These are phyloP conservation scores for Drosophila ustulata DNA, from an alignment of 2,888 invertebrate genomes.

Conservation along the genomic window DNA sequence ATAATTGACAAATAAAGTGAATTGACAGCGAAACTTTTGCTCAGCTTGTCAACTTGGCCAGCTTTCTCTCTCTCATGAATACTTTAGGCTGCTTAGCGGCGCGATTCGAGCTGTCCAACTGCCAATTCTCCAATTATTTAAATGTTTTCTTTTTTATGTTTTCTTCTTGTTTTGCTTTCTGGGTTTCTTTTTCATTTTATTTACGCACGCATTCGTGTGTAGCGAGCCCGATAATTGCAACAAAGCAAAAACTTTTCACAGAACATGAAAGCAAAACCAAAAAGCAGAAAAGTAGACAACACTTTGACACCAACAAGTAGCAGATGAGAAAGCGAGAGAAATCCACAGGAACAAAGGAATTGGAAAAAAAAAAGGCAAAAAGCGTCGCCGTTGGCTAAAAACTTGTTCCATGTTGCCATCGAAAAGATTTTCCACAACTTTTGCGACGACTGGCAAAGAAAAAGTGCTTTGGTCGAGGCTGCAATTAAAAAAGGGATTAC, in stretches of 20 bases:
- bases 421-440: slow-evolving; percentile 67
- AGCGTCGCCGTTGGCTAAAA: slow-evolving; percentile 61
- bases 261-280: slow-evolving; percentile 50
- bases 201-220: slow-evolving; percentile 77
- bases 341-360: slow-evolving; percentile 7
- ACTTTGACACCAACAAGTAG: slow-evolving; percentile 68
- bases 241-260: slow-evolving; percentile 60
- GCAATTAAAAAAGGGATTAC: slow-evolving; percentile 81
- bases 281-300: slow-evolving; percentile 63
- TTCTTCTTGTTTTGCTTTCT: background rate
- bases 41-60: slow-evolving; percentile 10
- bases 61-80: slow-evolving; percentile 51
- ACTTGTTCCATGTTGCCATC: slow-evolving; percentile 57
- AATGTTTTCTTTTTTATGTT: slow-evolving; percentile 47
- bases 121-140: slow-evolving; percentile 74
- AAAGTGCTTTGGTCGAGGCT: slow-evolving; percentile 50
- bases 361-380: slow-evolving; percentile 9
- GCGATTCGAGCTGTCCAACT: slow-evolving; percentile 44
- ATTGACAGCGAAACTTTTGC: slow-evolving; percentile 47
- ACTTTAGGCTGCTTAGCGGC: slow-evolving; percentile 40
- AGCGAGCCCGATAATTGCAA: slow-evolving; percentile 77
- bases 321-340: background rate
- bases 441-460: slow-evolving; percentile 22
- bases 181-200: slow-evolving; percentile 47
- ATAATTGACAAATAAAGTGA: slow-evolving; percentile 61